These are phyloP conservation scores for Flexamia atlantica DNA, from an alignment of 2,888 invertebrate species.

Conservation along the genomic window DNA sequence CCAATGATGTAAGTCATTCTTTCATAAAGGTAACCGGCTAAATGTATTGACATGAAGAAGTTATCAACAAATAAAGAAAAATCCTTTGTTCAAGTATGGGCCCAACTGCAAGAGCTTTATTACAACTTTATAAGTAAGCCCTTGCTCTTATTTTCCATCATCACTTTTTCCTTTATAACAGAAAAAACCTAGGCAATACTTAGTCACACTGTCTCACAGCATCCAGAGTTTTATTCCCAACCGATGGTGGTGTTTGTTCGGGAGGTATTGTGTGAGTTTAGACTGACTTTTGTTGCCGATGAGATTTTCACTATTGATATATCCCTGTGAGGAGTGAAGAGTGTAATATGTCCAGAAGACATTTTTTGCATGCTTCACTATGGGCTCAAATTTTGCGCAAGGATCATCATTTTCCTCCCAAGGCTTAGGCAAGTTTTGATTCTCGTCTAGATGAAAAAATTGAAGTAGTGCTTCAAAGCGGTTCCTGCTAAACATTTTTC, in stretches of 20 bases:
- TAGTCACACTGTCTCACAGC: slow-evolving; percentile 59
- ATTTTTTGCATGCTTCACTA: not conserved
- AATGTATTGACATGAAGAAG: slow-evolving; percentile 44
- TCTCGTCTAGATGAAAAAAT: slow-evolving; percentile 54
- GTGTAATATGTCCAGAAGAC: slow-evolving; percentile 21
- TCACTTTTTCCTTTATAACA: slow-evolving; percentile 47
- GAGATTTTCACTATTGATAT: slow-evolving; percentile 53
- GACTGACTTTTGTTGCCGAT: slow-evolving; percentile 46
- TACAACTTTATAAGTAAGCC: too few relatives aligned
- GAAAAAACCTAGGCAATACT: too few relatives aligned
- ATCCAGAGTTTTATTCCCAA: slow-evolving; percentile 57
- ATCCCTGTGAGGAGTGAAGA: slow-evolving; percentile 15
- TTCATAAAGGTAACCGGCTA: slow-evolving; percentile 46
- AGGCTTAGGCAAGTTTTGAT: not conserved
- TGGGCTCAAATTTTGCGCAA: slow-evolving; percentile 21
- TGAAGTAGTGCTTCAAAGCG: slow-evolving; percentile 21
- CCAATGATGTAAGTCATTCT: too few relatives aligned
- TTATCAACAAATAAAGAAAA: slow-evolving; percentile 31
- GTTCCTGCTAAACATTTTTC: slow-evolving; percentile 39
- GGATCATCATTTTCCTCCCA: slow-evolving; percentile 30
- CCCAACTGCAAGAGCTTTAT: slow-evolving; percentile 49
- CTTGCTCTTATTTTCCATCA: slow-evolving; percentile 37
- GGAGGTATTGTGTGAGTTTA: slow-evolving; percentile 52
- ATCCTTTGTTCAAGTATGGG: slow-evolving; percentile 42
- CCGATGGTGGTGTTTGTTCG: slow-evolving; percentile 59